These are phyloP conservation scores for Coreius guichenoti DNA, from an alignment of 2,797 vertebrate species.

Conservation along the genomic window DNA sequence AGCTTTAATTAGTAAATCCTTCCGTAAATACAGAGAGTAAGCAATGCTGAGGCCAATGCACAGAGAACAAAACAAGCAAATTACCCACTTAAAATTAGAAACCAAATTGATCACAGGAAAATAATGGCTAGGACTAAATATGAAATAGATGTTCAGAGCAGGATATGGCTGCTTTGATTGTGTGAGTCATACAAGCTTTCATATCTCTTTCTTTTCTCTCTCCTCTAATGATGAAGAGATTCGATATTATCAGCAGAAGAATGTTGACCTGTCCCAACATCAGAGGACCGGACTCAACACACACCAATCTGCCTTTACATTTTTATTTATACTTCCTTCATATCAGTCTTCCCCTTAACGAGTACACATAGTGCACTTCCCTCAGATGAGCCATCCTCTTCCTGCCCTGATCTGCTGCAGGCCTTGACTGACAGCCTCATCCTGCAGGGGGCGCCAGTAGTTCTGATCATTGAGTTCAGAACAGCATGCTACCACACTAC, in stretches of 20 bases:
- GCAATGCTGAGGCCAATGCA: slow-evolving; percentile 4
- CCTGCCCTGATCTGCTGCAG: neutral
- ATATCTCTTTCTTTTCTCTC: neutral
- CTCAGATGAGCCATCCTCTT: neutral
- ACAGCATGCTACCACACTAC: neutral
- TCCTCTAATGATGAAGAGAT: slow-evolving; percentile 25
- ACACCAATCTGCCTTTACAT: slow-evolving; percentile 23
- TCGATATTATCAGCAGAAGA: slow-evolving; percentile 7
- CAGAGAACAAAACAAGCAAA: slow-evolving; percentile 8
- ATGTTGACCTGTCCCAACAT: slow-evolving; percentile 46
- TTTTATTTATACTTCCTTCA: slow-evolving; percentile 52
- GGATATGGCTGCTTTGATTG: neutral
- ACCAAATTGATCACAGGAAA: slow-evolving; percentile 19
- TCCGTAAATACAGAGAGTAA: slow-evolving; percentile 1
- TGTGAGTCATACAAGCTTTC: slow-evolving; percentile 7
- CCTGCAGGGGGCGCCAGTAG: slow-evolving; percentile 50
- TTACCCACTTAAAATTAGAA: slow-evolving; percentile 22
- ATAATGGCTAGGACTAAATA: neutral
- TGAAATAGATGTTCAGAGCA: neutral
- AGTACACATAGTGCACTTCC: slow-evolving; percentile 33
- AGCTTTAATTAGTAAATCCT: slow-evolving; percentile 17
- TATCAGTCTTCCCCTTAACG: slow-evolving; percentile 28
- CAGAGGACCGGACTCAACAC: slow-evolving; percentile 35
- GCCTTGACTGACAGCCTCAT: neutral
- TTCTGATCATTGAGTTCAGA: neutral